phyloP scores from a whole-genome alignment of 2,888 invertebrate genomes.

The Nomada hirtipes region DNA sequence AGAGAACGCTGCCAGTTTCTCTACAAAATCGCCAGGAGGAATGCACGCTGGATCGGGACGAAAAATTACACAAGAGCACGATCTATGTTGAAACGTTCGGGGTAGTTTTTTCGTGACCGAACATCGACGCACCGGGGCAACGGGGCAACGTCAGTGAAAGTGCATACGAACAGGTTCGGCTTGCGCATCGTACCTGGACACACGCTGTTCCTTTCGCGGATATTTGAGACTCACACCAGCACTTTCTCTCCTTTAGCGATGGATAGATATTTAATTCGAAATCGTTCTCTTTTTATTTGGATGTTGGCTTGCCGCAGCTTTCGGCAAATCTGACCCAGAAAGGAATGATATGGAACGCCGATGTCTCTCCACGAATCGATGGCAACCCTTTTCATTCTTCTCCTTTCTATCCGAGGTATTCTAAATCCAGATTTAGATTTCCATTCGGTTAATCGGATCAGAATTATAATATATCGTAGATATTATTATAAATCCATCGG shows the following conservation, averaged over 20 bases:
- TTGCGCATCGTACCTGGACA: constrained; percentile 29
- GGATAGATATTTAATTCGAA: constrained; percentile 35
- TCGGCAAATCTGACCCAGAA: constrained; percentile 2
- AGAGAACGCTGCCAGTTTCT: constrained; percentile 20
- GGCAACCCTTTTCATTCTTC: neutral
- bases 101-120: constrained; percentile 18
- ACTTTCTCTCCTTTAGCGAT: constrained; percentile 59
- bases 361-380: constrained; percentile 1
- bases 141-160: constrained; percentile 60
- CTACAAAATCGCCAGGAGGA: neutral
- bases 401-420: too few relatives aligned
- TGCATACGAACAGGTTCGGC: constrained; percentile 47
- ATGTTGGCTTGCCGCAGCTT: neutral
- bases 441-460: too few relatives aligned
- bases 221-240: constrained; percentile 43
- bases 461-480: neutral
- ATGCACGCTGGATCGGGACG: neutral
- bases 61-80: neutral
- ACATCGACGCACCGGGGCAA: constrained; percentile 21
- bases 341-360: neutral
- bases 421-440: neutral
- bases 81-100: neutral
- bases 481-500: neutral
- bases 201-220: constrained; percentile 50
- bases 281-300: constrained; percentile 26